phyloP scores from a whole-genome alignment of 2,797 vertebrate genomes.

The Halcyon smyrnensis region DNA sequence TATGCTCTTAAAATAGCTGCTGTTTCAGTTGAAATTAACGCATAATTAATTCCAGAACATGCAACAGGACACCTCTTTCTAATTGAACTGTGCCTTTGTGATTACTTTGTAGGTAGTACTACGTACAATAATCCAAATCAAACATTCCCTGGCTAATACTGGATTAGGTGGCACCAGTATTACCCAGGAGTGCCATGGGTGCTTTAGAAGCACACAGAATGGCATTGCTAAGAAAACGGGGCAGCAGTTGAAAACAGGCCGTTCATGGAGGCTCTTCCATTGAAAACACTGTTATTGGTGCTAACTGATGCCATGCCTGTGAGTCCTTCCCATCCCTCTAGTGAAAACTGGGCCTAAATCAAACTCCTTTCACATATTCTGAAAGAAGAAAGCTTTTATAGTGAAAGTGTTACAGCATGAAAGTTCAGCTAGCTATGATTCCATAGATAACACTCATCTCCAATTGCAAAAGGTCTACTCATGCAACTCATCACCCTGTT shows the following conservation, averaged over 20 bases:
- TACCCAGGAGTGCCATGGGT: not conserved
- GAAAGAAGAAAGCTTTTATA: not conserved
- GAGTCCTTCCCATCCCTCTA: not conserved
- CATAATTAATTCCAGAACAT: not conserved
- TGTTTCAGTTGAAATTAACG: not conserved
- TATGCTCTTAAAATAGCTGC: not conserved
- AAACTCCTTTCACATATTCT: not conserved
- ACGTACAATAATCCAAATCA: not conserved
- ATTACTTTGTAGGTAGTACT: not conserved
- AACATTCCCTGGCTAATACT: not conserved
- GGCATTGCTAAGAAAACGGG: not conserved
- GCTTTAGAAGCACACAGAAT: not conserved
- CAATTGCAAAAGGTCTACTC: not conserved
- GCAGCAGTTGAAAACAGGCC: not conserved
- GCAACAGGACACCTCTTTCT: not conserved
- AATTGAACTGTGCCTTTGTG: not conserved
- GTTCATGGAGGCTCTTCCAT: not conserved
- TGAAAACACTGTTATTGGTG: not conserved
- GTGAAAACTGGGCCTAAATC: not conserved
- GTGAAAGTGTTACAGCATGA: not conserved
- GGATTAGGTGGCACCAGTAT: not conserved
- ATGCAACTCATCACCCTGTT: not conserved
- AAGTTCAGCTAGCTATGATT: not conserved
- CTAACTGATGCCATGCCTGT: not conserved
- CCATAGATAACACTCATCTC: not conserved